Evolutionary conservation across 2,888 invertebrate genomes (phyloP).

Genomic region (Linhomoeus sp.): DNA sequence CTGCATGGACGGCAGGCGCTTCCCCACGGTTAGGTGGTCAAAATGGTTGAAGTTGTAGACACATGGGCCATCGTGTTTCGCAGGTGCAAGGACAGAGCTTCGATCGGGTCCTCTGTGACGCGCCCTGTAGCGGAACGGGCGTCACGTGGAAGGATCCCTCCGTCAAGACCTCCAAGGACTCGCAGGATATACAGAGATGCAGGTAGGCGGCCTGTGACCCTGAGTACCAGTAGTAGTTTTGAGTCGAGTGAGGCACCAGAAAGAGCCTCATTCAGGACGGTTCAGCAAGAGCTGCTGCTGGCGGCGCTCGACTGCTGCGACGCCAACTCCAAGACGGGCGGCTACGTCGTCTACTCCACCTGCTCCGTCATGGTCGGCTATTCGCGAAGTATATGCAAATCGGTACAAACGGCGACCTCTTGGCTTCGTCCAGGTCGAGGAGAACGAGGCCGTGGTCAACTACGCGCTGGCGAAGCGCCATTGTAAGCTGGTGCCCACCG

Average conservation of each 20-base stretch:
- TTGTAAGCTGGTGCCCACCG: conserved; percentile 77
- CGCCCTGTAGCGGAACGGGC: conserved; percentile 94
- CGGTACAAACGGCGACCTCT: no score
- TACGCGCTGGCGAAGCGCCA: conserved; percentile 71
- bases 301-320: conserved; percentile 91
- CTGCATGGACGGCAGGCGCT: conserved; percentile 67
- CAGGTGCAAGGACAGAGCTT: conserved; percentile 40
- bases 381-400: no score
- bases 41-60: no score
- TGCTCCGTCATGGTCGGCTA: conserved; percentile 62
- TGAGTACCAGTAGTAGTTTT: not conserved
- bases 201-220: not conserved
- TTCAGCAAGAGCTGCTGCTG: conserved; percentile 73
- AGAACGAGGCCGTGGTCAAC: conserved; percentile 92
- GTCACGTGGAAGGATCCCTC: conserved; percentile 91
- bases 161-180: conserved; percentile 64
- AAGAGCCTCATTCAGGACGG: conserved; percentile 40
- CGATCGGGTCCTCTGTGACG: conserved; percentile 83
- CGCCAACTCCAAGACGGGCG: conserved; percentile 73
- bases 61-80: conserved; percentile 24
- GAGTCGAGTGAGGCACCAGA: no score
- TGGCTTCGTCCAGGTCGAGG: conserved; percentile 49
- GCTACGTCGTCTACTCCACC: conserved; percentile 91
- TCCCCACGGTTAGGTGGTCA: no score
- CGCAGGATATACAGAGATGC: conserved; percentile 14